Base-by-base conservation (phyloP, 2,888 invertebrate species). In the Amblyjoppa proteus region DNA sequence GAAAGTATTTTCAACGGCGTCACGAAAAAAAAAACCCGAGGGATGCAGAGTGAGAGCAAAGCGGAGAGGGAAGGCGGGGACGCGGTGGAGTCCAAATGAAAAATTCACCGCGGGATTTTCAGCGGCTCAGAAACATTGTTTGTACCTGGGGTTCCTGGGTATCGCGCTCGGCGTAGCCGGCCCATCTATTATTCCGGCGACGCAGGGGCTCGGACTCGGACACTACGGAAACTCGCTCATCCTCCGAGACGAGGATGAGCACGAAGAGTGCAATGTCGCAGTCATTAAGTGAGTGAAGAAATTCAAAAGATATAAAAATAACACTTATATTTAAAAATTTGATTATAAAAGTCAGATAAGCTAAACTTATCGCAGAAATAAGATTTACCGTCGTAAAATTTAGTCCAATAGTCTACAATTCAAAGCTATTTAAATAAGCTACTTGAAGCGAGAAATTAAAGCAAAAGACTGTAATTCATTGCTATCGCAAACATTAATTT, bases 51-150 rank as follows among this genome's bases (percentile, higher is more conserved):
- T 13, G 53, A 56, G 53, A 73, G 28, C 16, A 45, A 28, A 61
- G 58, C 2, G 13, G 3, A 61, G 38, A 61, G 41, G 38, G 81
- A 91, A 92, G 90, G 91, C 91, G 90, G 91, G 92, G 90, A 91
- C 92, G 92, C 90, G 91, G 89, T 88, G 91, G 86, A 88, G 88
- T 88, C 87, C 68, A 84, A 81, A 90, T 90, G 87, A 93, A 93
- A 92, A 90, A 92, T 92, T 91, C 92, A 92, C 53, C 51, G 73
- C 87, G 87, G 89, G 91, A 90, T 92, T 92, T 92, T 87, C 90
- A 89, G 89, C 88, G 89, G 89, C 91, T 91, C 91, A 91, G 91
- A 91, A 92, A 92, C 91, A 91, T 91, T 92, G 92, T 92, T 92
- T 91, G 85, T 88, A 58, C 73, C 69, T 79, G 31, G 64, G 64